phyloP scores from a whole-genome alignment of 2,888 invertebrate species.

The Leptinotarsa peninsularis region DNA sequence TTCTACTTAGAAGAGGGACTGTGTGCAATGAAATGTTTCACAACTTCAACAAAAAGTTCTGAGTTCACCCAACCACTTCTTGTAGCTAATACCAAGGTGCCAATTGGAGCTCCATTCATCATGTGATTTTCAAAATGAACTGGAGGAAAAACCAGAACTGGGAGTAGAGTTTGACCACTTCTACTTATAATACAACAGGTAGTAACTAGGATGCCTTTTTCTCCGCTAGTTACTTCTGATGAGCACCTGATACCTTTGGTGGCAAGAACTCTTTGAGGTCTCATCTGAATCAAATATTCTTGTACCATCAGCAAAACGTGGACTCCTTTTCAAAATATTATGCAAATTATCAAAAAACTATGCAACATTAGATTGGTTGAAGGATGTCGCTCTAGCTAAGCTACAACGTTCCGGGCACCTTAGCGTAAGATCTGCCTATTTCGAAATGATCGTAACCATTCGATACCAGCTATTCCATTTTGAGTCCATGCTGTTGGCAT shows the following conservation, averaged over 20 bases:
- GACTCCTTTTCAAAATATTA: not conserved
- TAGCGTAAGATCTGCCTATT: constrained; percentile 1
- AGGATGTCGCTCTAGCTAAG: not conserved
- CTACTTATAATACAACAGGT: constrained; percentile 18
- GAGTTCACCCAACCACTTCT: not conserved
- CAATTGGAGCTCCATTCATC: constrained; percentile 20
- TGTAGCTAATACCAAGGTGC: constrained; percentile 4
- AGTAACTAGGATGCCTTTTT: constrained; percentile 11
- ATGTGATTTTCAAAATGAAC: constrained; percentile 23
- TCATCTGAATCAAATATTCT: constrained; percentile 38
- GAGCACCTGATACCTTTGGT: constrained; percentile 30
- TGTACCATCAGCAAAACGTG: constrained; percentile 30
- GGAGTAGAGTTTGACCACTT: not conserved
- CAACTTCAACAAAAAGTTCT: constrained; percentile 11
- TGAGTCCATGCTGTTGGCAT: not conserved
- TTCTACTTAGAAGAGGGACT: not conserved
- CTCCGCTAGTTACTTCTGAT: constrained; percentile 30
- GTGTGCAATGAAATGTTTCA: not conserved
- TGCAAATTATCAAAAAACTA: not conserved
- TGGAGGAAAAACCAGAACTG: constrained; percentile 13
- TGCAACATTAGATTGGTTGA: not conserved
- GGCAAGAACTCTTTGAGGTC: constrained; percentile 36
- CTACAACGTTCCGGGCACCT: not conserved
- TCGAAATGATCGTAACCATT: constrained; percentile 15
- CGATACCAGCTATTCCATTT: constrained; percentile 10